phyloP scores from a whole-genome alignment of 2,113 vertebrate species.

The Datnioides undecimradiatus region DNA sequence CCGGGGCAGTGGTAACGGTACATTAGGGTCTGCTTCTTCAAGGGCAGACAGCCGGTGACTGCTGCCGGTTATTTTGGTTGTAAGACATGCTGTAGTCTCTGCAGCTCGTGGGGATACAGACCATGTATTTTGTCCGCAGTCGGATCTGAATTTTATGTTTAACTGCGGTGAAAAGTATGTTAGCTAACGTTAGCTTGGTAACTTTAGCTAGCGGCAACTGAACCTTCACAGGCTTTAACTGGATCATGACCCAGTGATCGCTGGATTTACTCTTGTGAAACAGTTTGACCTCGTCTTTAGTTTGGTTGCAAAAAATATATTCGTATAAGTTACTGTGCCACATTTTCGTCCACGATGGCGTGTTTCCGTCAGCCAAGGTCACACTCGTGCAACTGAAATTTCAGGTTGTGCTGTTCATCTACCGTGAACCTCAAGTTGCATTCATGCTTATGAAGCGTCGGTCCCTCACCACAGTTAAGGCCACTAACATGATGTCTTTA shows the following conservation, averaged over 20 bases:
- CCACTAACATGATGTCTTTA: too few relatives aligned
- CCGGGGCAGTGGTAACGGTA: background rate
- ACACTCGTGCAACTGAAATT: background rate
- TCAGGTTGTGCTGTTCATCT: background rate
- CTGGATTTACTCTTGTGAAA: background rate
- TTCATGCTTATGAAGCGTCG: fast-evolving
- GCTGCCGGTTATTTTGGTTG: too few relatives aligned
- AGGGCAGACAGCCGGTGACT: conserved; percentile 63
- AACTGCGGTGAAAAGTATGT: background rate
- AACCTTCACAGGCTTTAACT: background rate
- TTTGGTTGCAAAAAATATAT: background rate
- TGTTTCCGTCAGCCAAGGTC: conserved; percentile 57
- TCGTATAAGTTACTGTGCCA: background rate
- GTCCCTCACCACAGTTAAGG: background rate
- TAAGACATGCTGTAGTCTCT: background rate
- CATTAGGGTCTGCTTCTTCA: conserved; percentile 40
- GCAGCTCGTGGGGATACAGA: background rate
- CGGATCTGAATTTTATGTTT: background rate
- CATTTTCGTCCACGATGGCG: fast-evolving
- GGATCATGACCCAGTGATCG: fast-evolving
- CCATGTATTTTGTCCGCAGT: fast-evolving
- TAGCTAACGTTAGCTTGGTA: conserved; percentile 15
- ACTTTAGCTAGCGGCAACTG: background rate
- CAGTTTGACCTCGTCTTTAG: background rate
- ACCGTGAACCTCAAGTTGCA: background rate